These are phyloP conservation scores for Hemitrygon akajei DNA, from an alignment of 2,797 vertebrate species.

Conservation along the genomic window DNA sequence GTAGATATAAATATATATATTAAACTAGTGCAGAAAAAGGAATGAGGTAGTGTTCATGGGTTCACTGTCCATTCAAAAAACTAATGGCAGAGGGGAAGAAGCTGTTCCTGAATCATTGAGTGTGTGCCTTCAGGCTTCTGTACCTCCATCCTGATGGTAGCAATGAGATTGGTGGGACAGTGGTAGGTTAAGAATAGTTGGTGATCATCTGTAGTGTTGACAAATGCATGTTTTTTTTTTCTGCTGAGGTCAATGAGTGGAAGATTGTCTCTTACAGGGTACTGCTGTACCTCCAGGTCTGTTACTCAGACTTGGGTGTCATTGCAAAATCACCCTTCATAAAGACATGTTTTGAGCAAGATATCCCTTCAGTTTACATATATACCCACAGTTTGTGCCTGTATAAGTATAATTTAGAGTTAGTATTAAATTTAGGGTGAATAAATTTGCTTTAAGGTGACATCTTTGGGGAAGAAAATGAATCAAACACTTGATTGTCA, in stretches of 20 bases:
- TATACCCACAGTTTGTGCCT: neutral
- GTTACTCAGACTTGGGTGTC: neutral
- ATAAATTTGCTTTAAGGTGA: too few species aligned
- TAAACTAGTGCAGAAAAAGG: too few species aligned
- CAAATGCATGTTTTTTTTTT: neutral
- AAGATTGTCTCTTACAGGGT: neutral
- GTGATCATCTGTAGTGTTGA: neutral
- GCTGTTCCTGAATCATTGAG: too few species aligned
- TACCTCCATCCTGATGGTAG: too few species aligned
- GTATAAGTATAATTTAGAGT: neutral
- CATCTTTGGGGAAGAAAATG: too few species aligned
- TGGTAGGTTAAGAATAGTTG: too few species aligned
- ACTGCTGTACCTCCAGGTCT: neutral
- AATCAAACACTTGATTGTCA: neutral
- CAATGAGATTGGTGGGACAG: neutral
- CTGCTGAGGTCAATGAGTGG: neutral
- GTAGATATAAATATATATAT: too few species aligned
- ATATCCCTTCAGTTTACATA: neutral
- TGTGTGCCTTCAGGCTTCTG: too few species aligned
- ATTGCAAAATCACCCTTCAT: neutral
- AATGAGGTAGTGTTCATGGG: too few species aligned
- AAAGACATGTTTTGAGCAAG: neutral
- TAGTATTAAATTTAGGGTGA: neutral
- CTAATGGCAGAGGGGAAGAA: too few species aligned
- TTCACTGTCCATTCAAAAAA: too few species aligned